Conservation (phyloP, 2,113 vertebrate species). For the Ia io region DNA sequence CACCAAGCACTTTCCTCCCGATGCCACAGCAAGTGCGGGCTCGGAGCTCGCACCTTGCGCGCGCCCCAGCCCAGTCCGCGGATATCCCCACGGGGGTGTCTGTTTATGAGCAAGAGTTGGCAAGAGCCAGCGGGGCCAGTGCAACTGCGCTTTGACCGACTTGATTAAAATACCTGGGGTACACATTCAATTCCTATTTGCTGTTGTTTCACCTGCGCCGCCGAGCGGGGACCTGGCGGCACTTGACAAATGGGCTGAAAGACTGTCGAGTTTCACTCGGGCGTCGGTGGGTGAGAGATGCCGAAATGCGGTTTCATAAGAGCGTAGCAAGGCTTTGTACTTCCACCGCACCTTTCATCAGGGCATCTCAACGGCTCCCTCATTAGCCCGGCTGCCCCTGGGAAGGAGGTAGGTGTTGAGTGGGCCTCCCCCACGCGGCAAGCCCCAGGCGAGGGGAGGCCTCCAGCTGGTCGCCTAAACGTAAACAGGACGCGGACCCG, state of each 20-base stretch:
- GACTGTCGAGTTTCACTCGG: slow-evolving; percentile 47
- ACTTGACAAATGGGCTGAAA: slow-evolving; percentile 60
- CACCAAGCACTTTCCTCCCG: slow-evolving; percentile 53
- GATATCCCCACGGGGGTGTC: slow-evolving; percentile 51
- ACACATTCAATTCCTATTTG: slow-evolving; percentile 61
- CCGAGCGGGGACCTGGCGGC: background rate
- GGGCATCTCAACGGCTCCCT: slow-evolving; percentile 55
- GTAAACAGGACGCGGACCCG: slow-evolving; percentile 31
- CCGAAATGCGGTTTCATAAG: slow-evolving; percentile 61
- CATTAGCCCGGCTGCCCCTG: slow-evolving; percentile 52
- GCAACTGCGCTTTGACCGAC: slow-evolving; percentile 55
- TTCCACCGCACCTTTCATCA: slow-evolving; percentile 69
- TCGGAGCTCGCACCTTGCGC: slow-evolving; percentile 43
- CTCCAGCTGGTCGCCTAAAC: slow-evolving; percentile 24
- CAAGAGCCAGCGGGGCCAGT: slow-evolving; percentile 49
- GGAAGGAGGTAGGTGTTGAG: slow-evolving; percentile 42
- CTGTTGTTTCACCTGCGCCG: slow-evolving; percentile 68
- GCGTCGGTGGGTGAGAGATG: slow-evolving; percentile 49
- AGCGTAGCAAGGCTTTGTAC: slow-evolving; percentile 56
- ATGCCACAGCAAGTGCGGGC: slow-evolving; percentile 7
- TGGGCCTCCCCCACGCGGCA: background rate
- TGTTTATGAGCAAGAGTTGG: slow-evolving; percentile 53
- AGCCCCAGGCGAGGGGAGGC: slow-evolving; percentile 41
- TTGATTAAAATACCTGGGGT: slow-evolving; percentile 72
- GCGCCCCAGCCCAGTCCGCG: slow-evolving; percentile 30